Evolutionary conservation across 2,113 vertebrate species (phyloP).

Genomic region (Antennarius striatus): DNA sequence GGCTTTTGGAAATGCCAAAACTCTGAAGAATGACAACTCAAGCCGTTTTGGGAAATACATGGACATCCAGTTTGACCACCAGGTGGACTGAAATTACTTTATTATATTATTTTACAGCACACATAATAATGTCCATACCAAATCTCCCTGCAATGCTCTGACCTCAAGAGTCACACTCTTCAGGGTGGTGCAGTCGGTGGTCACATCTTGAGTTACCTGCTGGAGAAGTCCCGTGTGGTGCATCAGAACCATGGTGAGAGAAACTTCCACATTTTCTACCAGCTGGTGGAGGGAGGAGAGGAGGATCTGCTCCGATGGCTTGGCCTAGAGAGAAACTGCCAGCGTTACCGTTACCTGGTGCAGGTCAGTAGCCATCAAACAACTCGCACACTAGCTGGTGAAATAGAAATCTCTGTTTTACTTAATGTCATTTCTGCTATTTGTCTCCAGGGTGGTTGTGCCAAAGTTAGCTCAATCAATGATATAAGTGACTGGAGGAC

Average conservation of each 20-base stretch:
- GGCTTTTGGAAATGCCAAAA: conserved; percentile 98
- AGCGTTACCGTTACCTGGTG: conserved; percentile 72
- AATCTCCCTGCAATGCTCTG: too few species aligned
- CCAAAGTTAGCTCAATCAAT: conserved; percentile 89
- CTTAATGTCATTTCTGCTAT: background rate
- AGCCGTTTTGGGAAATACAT: conserved; percentile 99
- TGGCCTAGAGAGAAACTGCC: conserved; percentile 88
- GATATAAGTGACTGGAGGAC: conserved; percentile 92
- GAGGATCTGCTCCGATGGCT: conserved; percentile 86
- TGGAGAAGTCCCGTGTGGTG: conserved; percentile 96
- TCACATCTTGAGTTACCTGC: conserved; percentile 94
- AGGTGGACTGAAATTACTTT: conserved; percentile 76
- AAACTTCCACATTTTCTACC: conserved; percentile 98
- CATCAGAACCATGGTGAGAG: conserved; percentile 94
- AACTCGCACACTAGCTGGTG: background rate
- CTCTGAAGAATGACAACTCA: conserved; percentile 97
- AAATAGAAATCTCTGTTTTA: background rate
- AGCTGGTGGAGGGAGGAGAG: conserved; percentile 91
- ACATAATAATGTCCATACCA: background rate
- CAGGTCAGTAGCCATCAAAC: conserved; percentile 60
- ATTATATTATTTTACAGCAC: background rate
- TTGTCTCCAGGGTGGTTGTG: conserved; percentile 84
- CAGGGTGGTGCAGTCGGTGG: conserved; percentile 94
- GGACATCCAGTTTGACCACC: conserved; percentile 97
- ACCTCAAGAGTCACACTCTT: background rate